phyloP scores from a whole-genome alignment of 2,113 vertebrate species.

The Xiphias gladius region DNA sequence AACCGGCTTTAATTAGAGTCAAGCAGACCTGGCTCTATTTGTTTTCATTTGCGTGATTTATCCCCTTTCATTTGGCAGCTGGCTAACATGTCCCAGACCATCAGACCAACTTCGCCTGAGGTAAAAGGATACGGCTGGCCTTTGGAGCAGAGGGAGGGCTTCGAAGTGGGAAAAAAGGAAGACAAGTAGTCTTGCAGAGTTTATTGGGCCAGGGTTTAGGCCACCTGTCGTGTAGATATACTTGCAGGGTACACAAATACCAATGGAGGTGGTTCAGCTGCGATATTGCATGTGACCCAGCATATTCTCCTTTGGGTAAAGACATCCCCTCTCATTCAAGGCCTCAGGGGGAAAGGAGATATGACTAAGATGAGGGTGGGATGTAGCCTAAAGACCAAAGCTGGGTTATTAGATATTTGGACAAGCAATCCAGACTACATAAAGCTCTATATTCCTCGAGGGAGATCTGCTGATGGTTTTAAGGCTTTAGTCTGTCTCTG shows the following conservation, averaged over 20 bases:
- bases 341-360: slow-evolving; percentile 51
- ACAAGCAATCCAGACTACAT: slow-evolving; percentile 67
- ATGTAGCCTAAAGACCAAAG: slow-evolving; percentile 74
- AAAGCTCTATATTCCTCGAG: slow-evolving; percentile 54
- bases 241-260: slow-evolving; percentile 36
- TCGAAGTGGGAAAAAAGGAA: slow-evolving; percentile 28
- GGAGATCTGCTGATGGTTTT: slow-evolving; percentile 69
- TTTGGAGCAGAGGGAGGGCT: slow-evolving; percentile 48
- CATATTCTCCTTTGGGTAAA: slow-evolving; percentile 59
- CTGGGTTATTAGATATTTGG: slow-evolving; percentile 81
- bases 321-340: slow-evolving; percentile 51
- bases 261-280: slow-evolving; percentile 47
- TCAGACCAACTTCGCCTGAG: slow-evolving; percentile 64
- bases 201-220: slow-evolving; percentile 69
- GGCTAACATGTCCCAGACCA: slow-evolving; percentile 82
- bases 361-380: slow-evolving; percentile 64
- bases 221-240: slow-evolving; percentile 74
- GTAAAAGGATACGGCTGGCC: slow-evolving; percentile 74
- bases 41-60: slow-evolving; percentile 87
- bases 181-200: slow-evolving; percentile 42
- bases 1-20: slow-evolving; percentile 81
- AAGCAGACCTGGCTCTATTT: slow-evolving; percentile 78
- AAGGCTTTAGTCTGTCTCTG: slow-evolving; percentile 59
- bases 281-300: slow-evolving; percentile 58
- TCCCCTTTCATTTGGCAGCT: slow-evolving; percentile 85